These are phyloP conservation scores for Dermatophagoides farinae DNA, from an alignment of 1,140 invertebrate species.

Conservation along the genomic window DNA sequence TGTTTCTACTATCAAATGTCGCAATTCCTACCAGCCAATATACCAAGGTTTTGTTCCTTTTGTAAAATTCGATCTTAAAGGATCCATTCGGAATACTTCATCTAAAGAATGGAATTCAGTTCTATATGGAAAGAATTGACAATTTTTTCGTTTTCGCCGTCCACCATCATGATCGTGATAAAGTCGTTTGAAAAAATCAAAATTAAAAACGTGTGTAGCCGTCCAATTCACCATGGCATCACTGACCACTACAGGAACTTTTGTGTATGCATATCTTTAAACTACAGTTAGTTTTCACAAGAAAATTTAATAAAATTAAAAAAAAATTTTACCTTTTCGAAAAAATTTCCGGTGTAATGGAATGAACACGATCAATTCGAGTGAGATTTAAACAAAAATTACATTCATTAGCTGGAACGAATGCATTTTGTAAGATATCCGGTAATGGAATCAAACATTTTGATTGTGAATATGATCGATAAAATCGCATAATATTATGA, in stretches of 20 bases:
- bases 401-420: slow-evolving; percentile 51
- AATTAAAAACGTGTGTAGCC: slow-evolving; percentile 46
- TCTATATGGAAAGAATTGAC: slow-evolving; percentile 79
- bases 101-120: slow-evolving; percentile 52
- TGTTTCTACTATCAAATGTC: slow-evolving; percentile 34
- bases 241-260: slow-evolving; percentile 56
- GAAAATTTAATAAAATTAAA: not conserved
- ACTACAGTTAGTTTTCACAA: slow-evolving; percentile 7
- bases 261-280: slow-evolving; percentile 44
- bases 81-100: slow-evolving; percentile 48
- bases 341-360: slow-evolving; percentile 42
- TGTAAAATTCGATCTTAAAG: slow-evolving; percentile 31
- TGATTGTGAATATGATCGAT: not conserved
- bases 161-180: slow-evolving; percentile 31
- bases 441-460: slow-evolving; percentile 33
- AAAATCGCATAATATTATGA: not conserved
- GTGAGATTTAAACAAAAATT: slow-evolving; percentile 42
- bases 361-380: slow-evolving; percentile 37
- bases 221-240: slow-evolving; percentile 58
- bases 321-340: slow-evolving; percentile 33
- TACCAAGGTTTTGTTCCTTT: slow-evolving; percentile 42
- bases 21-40: slow-evolving; percentile 55
- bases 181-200: slow-evolving; percentile 53
- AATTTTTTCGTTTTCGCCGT: slow-evolving; percentile 25
- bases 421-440: slow-evolving; percentile 33